Base-by-base conservation (phyloP, 1,140 invertebrate genomes). In the Panagrolaimus sp. region DNA sequence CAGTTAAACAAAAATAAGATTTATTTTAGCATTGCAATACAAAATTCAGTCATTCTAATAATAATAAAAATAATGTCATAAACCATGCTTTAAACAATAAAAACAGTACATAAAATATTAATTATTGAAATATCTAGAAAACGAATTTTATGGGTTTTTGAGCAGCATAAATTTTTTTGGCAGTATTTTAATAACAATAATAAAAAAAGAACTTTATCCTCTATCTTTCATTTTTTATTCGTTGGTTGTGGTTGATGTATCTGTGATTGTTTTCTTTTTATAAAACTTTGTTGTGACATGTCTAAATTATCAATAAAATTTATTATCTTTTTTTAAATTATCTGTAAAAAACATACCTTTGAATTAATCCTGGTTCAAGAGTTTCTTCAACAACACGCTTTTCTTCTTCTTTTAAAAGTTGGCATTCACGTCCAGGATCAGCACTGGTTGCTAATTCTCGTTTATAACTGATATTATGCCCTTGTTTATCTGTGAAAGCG, bases 221-320 rank as follows among this genome's bases (percentile, higher is more conserved):
- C 2, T 38, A 7, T 38, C 31, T 38, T 38, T 38, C 31, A n/a
- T n/a, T n/a, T n/a, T n/a, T 57, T 16, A 57, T 27, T 57, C 51
- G 51, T 20, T 27, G 51, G 20, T 57, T 20, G 42, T n/a, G 11
- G 63, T 44, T 44, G 65, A 38, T 20, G 46, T 66, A 53, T 80
- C 75, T 13, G 76, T 80, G 44, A 75, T 66, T 20, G 76, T 78
- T 63, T 77, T 78, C 75, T 79, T 79, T 65, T 79, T 79, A 71
- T 79, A 79, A 48, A 78, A 79, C 66, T 79, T 79, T 5, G 78
- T 79, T 5, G 78, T 79, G 9, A 76, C 71, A 48, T 79, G 76
- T 44, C 75, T 76, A 47, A 63, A 74, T 68, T n/a, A n/a, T n/a
- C 20, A 63, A 23, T 9, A 27, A 13, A 72, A 65, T 16, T 9